A percentile compares a stretch with the other conserved stretches of the same genome.
Conservation (phyloP, 1,140 invertebrate genomes). For the Bombus fervidus region DNA sequence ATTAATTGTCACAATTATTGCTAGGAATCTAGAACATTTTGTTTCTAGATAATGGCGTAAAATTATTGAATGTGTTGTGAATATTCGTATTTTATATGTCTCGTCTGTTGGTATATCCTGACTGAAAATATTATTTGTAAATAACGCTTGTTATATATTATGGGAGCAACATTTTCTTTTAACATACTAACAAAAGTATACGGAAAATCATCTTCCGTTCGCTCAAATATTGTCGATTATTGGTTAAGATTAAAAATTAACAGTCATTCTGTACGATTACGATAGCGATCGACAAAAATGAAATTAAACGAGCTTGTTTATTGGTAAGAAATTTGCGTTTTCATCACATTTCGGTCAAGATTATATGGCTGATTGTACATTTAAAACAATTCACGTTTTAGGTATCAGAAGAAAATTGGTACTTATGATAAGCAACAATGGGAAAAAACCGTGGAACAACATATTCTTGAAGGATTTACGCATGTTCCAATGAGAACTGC, state of each 20-base stretch:
- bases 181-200: constrained; percentile 17
- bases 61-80: constrained; percentile 30
- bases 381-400: constrained; percentile 68
- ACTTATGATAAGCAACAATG: constrained; percentile 98
- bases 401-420: constrained; percentile 97
- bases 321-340: constrained; percentile 70
- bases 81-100: constrained; percentile 7
- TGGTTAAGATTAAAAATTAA: constrained; percentile 29
- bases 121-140: constrained; percentile 19
- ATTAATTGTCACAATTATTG: neutral
- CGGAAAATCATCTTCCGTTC: constrained; percentile 41
- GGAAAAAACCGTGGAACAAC: constrained; percentile 96
- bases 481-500: constrained; percentile 93
- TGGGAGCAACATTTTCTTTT: constrained; percentile 59
- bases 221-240: constrained; percentile 7
- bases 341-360: constrained; percentile 8
- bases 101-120: neutral
- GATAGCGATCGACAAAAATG: constrained; percentile 63
- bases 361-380: neutral
- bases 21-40: neutral
- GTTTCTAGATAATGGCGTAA: constrained; percentile 33
- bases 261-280: neutral
- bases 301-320: constrained; percentile 74
- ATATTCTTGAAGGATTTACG: constrained; percentile 92
- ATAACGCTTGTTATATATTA: constrained; percentile 62